Percentiles rank a stretch among this genome's conserved stretches.
Evolutionary conservation across 2,888 invertebrate species (phyloP).

Genomic region (Oscheius sp.): DNA sequence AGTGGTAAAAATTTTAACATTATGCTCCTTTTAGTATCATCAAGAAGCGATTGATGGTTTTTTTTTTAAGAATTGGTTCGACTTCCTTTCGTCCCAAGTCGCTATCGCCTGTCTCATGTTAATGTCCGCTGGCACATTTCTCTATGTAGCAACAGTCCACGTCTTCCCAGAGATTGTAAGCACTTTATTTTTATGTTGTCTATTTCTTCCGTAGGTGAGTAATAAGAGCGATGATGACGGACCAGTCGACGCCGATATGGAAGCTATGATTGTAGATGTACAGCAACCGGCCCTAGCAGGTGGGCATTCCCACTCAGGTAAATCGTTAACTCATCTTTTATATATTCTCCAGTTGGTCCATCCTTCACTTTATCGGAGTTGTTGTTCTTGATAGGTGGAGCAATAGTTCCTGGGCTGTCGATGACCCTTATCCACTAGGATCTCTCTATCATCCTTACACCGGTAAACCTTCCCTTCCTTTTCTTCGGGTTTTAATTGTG

Average conservation of each 20-base stretch:
- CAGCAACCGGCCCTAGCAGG: constrained; percentile 30
- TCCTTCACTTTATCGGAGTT: constrained; percentile 83
- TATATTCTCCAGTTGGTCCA: constrained; percentile 45
- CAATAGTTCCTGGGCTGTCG: constrained; percentile 79
- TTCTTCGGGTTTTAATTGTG: constrained; percentile 1
- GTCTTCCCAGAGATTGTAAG: constrained; percentile 87
- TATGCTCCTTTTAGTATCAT: background rate
- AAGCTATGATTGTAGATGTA: constrained; percentile 31
- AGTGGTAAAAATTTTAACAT: constrained; percentile 76
- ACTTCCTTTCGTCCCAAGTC: constrained; percentile 75
- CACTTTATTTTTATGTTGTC: background rate
- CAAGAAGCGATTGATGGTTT: no score
- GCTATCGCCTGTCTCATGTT: constrained; percentile 97
- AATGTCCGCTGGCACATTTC: constrained; percentile 97
- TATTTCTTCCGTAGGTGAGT: background rate
- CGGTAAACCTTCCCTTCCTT: background rate
- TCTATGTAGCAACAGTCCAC: constrained; percentile 98
- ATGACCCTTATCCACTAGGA: constrained; percentile 12
- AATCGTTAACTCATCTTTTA: background rate
- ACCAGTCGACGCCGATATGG: constrained; percentile 16
- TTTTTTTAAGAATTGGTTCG: constrained; percentile 26
- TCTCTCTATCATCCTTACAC: background rate
- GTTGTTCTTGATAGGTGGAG: constrained; percentile 84
- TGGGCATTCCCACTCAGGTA: constrained; percentile 36
- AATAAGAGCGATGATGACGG: background rate